Percentiles rank a stretch among this genome's conserved stretches.
These are phyloP conservation scores for Ectropis grisescens DNA, from an alignment of 1,140 invertebrate species.

Conservation along the genomic window DNA sequence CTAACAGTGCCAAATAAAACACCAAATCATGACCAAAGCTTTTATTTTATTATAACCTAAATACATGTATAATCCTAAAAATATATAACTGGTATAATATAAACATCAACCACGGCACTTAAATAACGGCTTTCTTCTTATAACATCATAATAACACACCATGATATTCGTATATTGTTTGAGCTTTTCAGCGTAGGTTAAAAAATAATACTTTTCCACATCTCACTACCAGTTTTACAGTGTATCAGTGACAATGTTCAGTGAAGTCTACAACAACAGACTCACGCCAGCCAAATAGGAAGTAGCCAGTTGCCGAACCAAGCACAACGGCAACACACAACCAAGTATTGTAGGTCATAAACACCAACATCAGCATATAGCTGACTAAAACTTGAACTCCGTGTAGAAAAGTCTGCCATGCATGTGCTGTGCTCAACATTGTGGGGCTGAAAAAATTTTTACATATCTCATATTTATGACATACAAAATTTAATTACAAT, in stretches of 20 bases:
- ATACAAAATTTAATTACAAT: constrained; percentile 2
- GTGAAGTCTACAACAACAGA: constrained; percentile 92
- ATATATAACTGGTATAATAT: constrained; percentile 48
- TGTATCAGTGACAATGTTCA: constrained; percentile 91
- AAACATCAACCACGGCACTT: constrained; percentile 45
- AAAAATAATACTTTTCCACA: constrained; percentile 42
- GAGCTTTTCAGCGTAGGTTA: constrained; percentile 40
- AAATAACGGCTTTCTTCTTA: constrained; percentile 43
- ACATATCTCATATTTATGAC: too few species aligned
- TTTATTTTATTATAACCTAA: constrained; percentile 38
- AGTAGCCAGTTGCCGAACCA: constrained; percentile 92
- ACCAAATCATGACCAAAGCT: constrained; percentile 18
- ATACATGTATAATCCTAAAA: constrained; percentile 41
- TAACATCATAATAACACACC: constrained; percentile 40
- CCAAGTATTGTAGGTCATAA: constrained; percentile 99
- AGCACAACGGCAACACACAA: constrained; percentile 90
- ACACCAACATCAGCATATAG: constrained; percentile 97
- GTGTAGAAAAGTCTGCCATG: constrained; percentile 90
- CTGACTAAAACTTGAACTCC: constrained; percentile 85
- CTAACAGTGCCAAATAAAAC: too few species aligned
- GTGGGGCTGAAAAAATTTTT: constrained; percentile 81
- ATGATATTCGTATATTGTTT: constrained; percentile 36
- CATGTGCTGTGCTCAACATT: constrained; percentile 85
- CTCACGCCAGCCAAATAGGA: constrained; percentile 95
- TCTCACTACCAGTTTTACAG: too few species aligned